Percentiles rank a stretch among this genome's conserved stretches.
These are phyloP conservation scores for Drosophila flavopinicola DNA, from an alignment of 2,888 invertebrate species.

Conservation along the genomic window DNA sequence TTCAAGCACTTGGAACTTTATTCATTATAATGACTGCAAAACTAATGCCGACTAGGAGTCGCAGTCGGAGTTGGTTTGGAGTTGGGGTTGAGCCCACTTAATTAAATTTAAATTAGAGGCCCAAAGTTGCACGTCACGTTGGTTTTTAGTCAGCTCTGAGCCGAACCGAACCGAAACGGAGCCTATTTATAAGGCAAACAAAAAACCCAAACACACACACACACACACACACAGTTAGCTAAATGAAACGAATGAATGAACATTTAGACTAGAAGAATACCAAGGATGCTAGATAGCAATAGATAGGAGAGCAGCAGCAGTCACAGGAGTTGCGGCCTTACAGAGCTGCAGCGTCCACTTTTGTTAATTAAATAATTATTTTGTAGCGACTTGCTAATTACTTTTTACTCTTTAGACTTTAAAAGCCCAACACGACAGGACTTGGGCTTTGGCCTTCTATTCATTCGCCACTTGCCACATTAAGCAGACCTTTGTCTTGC, in stretches of 20 bases:
- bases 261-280: constrained; percentile 59
- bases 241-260: constrained; percentile 73
- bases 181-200: constrained; percentile 55
- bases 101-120: constrained; percentile 79
- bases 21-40: constrained; percentile 69
- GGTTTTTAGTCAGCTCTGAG: constrained; percentile 48
- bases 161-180: too few species aligned
- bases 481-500: constrained; percentile 30
- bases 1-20: constrained; percentile 65
- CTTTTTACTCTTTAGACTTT: constrained; percentile 56
- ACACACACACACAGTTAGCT: constrained; percentile 48
- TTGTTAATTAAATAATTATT: constrained; percentile 81
- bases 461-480: constrained; percentile 57
- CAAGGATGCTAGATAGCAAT: constrained; percentile 11
- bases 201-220: constrained; percentile 35
- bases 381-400: constrained; percentile 76
- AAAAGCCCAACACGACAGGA: constrained; percentile 1
- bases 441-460: constrained; percentile 37
- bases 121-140: constrained; percentile 72
- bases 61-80: background rate
- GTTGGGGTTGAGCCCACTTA: constrained; percentile 62
- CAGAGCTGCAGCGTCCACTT: constrained; percentile 59
- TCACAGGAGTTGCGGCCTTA: too few species aligned
- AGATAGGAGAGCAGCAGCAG: too few species aligned
- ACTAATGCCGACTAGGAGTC: constrained; percentile 47